Evolutionary conservation across 2,113 vertebrate species (phyloP).

Genomic region (Henicopernis longicauda): DNA sequence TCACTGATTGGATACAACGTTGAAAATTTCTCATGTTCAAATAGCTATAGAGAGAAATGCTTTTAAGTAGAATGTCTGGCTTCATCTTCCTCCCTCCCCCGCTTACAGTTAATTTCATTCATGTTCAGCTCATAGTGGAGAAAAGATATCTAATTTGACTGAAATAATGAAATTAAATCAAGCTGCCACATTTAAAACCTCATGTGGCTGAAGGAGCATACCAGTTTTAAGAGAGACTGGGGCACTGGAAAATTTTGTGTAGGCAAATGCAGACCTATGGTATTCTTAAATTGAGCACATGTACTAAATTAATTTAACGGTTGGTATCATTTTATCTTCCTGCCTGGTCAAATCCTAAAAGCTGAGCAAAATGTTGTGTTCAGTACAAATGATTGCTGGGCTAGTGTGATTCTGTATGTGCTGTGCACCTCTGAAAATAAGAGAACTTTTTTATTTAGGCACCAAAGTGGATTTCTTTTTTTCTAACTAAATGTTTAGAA

Average conservation of each 20-base stretch:
- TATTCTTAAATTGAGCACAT: background rate
- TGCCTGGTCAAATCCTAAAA: background rate
- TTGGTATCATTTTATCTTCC: background rate
- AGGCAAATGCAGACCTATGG: background rate
- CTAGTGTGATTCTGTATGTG: background rate
- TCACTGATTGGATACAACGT: background rate
- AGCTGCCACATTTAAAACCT: background rate
- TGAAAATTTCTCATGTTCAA: background rate
- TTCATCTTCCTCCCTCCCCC: background rate
- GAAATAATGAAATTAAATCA: background rate
- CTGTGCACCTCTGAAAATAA: background rate
- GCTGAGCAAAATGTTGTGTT: background rate
- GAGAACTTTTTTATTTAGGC: background rate
- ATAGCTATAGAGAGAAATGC: background rate
- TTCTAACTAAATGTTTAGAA: background rate
- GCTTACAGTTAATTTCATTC: background rate
- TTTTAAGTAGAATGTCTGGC: background rate
- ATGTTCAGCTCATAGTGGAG: background rate
- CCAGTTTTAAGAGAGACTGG: background rate
- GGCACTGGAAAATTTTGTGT: background rate
- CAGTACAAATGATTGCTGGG: background rate
- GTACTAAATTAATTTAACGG: background rate
- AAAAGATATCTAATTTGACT: background rate
- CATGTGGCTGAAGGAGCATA: background rate
- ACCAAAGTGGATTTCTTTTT: background rate